A percentile compares a stretch with the other conserved stretches of the same genome.
phyloP scores from a whole-genome alignment of 1,140 invertebrate species.

The Leguminivora glycinivorella region DNA sequence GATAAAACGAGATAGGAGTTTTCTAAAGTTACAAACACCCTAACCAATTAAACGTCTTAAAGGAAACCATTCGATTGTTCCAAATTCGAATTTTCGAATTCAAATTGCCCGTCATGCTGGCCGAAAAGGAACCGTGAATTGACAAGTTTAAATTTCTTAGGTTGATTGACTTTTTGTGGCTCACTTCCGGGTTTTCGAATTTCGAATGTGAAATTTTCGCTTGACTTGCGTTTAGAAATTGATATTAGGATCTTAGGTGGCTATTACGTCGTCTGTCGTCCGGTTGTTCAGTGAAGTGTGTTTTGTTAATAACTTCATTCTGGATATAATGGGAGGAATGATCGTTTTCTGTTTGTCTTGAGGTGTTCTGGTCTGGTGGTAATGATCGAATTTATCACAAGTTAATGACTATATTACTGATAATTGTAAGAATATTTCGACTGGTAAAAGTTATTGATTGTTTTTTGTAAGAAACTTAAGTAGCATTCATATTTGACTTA shows the following conservation, averaged over 20 bases:
- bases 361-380: constrained; percentile 41
- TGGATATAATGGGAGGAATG: constrained; percentile 52
- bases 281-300: constrained; percentile 69
- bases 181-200: constrained; percentile 65
- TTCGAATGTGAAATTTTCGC: constrained; percentile 47
- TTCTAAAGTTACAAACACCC: constrained; percentile 35
- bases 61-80: constrained; percentile 51
- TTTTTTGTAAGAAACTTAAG: neutral
- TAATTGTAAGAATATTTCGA: neutral
- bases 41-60: constrained; percentile 64
- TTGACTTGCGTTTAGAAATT: constrained; percentile 65
- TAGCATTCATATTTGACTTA: neutral
- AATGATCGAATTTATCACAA: constrained; percentile 20
- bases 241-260: constrained; percentile 67
- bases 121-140: constrained; percentile 53
- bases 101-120: constrained; percentile 49
- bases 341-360: constrained; percentile 33
- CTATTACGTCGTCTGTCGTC: constrained; percentile 74
- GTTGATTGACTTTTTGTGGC: constrained; percentile 71
- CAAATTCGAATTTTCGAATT: constrained; percentile 49
- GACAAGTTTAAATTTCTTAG: constrained; percentile 62
- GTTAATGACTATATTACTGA: neutral
- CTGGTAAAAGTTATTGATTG: neutral
- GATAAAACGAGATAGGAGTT: neutral
- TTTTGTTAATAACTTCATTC: constrained; percentile 74